These are phyloP conservation scores for Amphipyra berbera DNA, from an alignment of 2,888 invertebrate genomes.

Conservation along the genomic window DNA sequence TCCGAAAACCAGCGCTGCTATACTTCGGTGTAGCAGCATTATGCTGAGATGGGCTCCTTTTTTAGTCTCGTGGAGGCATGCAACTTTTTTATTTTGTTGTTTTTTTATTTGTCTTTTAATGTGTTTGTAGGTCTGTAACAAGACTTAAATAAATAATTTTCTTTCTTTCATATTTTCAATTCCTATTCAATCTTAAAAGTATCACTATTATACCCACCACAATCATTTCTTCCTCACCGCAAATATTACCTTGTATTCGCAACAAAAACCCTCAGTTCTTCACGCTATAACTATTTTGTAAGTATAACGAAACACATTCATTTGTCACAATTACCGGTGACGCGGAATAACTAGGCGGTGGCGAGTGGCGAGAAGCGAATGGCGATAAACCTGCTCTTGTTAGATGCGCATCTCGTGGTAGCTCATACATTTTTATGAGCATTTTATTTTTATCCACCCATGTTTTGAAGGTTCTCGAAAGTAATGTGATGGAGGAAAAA, in stretches of 20 bases:
- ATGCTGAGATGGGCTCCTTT: no score
- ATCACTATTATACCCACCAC: background rate
- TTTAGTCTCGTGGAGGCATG: no score
- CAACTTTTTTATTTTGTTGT: no score
- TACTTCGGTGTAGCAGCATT: no score
- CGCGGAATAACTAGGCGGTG: slow-evolving; percentile 85
- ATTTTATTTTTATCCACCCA: slow-evolving; percentile 84
- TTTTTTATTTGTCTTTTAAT: no score
- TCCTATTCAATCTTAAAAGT: background rate
- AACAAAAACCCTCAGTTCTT: slow-evolving; percentile 7
- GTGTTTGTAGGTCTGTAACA: no score
- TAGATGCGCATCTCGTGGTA: slow-evolving; percentile 78
- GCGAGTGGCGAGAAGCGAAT: slow-evolving; percentile 44
- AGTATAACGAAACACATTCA: slow-evolving; percentile 77
- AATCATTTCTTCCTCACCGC: background rate
- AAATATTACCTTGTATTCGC: slow-evolving; percentile 18
- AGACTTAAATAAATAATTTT: no score
- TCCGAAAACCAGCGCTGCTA: no score
- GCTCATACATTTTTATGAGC: slow-evolving; percentile 89
- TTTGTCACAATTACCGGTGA: slow-evolving; percentile 87
- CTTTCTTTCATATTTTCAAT: no score
- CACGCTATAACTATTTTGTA: slow-evolving; percentile 58
- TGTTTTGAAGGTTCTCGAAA: slow-evolving; percentile 69
- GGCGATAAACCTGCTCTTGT: slow-evolving; percentile 71
- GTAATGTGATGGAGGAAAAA: slow-evolving; percentile 23